Evolutionary conservation across 2,113 vertebrate species (phyloP), one percentile per base, ranked within the genome.

Genomic region (Megaptera novaeangliae): DNA sequence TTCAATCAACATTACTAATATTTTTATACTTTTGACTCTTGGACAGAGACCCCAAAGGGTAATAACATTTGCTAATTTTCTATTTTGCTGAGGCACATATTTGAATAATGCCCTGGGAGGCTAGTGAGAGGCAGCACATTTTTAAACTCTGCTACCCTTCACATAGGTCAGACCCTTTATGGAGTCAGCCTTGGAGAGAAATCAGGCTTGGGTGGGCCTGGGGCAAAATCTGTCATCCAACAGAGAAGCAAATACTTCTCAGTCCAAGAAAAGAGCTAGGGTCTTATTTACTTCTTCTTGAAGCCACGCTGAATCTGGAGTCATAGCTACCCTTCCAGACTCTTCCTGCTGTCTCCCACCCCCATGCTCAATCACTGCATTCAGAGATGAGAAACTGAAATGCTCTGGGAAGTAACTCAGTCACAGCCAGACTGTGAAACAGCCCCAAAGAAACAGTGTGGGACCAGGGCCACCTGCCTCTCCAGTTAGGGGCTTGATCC

Each of bases 361-460:
- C 27, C 25, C n/a, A 21, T 2, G 27, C 49, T 82, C 82, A 78
- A 39, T 81, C 63, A 61, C 81, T 41, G 81, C 3, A 8, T 25
- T 77, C 95, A 69, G 93, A 94, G 80, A 92, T 66, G 78, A 85
- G 71, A 91, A 74, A 71, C 21, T 8, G 34, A 91, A 91, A 75
- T 71, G 64, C 85, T 66, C 81, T 69, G 80, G 61, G 88, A 93
- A 95, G 77, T 93, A 95, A 97, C 57, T 95, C 88, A 93, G 36
- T 39, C 91, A 20, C 8, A 91, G 59, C 44, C 96, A 98, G 91
- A 87, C 81, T 95, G 88, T 69, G 46, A 77, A 29, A 85, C 15
- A 91, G 69, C 52, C 57, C 41, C 49, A 84, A 2, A 66, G 52
- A 93, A 87, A 78, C 55, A 82, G 34, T 64, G 75, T 63, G 64